Base-by-base conservation (phyloP, 2,888 invertebrate genomes). In the Callyntrura guangdongensis region DNA sequence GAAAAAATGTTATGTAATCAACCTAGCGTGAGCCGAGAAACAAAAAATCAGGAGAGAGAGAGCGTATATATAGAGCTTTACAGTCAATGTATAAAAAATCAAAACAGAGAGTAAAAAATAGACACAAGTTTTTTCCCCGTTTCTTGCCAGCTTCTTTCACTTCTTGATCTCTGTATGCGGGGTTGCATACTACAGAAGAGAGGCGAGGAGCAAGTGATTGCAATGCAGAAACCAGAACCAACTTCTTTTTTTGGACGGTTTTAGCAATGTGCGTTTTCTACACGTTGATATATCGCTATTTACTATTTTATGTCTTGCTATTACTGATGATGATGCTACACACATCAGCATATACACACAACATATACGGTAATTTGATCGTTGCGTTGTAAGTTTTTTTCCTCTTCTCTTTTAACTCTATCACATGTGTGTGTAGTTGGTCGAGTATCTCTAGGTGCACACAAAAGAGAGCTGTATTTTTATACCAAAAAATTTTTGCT, bases 81-180 rank as follows among this genome's bases (percentile, higher is more conserved):
- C 86, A 89, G 88, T 91, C 53, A 72, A 64, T 88, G 89, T 67
- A 91, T 88, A 93, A 93, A 92, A 93, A 93, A 93, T 92, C 92
- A 93, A 93, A 93, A 93, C 93, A 93, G 90, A 69, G 89, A 91
- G 93, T 93, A 93, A 93, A 93, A 93, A 93, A 93, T 93, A 92
- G 93, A 93, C 82, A 91, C 92, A 89, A 82, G 61, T 87, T 91
- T 90, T 86, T 72, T 53, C 59, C 47, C 20, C 6, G 6, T 69
- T 83, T 88, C 81, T 81, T 67, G 47, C 81, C 45, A 81, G 81
- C 36, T 81, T 61, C 84, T 77, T 83, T 84, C 74, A 61, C 74
- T 61, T 83, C 74, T 72, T 56, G 79, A 79, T 87, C 82, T 72
- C 53, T 45, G 22, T 20, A 25, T 17, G 79, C 69, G 67, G 47